Percentiles rank a stretch among this genome's conserved stretches.
These are phyloP conservation scores for Drosophila sproati DNA, from an alignment of 1,140 invertebrate species.

Conservation along the genomic window DNA sequence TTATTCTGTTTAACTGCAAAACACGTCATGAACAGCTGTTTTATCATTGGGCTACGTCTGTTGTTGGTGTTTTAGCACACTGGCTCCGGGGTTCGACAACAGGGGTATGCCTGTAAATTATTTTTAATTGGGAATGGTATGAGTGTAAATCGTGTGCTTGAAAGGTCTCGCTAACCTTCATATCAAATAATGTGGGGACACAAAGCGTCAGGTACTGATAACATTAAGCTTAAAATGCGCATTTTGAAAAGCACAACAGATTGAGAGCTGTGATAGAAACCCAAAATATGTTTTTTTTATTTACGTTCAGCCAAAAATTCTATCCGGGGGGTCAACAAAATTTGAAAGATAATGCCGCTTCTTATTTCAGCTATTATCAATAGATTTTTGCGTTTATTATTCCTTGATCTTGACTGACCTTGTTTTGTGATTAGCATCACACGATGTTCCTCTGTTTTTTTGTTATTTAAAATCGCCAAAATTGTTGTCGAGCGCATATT, in stretches of 20 bases:
- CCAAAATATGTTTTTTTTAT: neutral
- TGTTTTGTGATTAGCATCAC: constrained; percentile 67
- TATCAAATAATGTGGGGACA: constrained; percentile 40
- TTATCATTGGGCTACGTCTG: neutral
- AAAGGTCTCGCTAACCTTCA: constrained; percentile 3
- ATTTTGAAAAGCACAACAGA: neutral
- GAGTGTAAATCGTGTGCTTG: constrained; percentile 24
- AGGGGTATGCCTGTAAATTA: constrained; percentile 46
- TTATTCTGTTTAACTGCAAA: constrained; percentile 3
- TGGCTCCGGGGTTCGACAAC: constrained; percentile 1
- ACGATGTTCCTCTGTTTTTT: constrained; percentile 47
- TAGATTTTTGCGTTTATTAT: constrained; percentile 59
- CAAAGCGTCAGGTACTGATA: constrained; percentile 47
- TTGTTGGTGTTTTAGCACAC: constrained; percentile 30
- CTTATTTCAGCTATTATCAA: constrained; percentile 62
- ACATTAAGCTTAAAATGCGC: neutral
- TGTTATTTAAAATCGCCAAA: constrained; percentile 31
- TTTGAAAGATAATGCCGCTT: constrained; percentile 66
- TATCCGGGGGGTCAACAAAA: constrained; percentile 60
- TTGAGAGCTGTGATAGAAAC: neutral
- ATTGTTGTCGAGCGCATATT: constrained; percentile 13
- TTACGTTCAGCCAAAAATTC: constrained; percentile 4
- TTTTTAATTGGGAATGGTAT: constrained; percentile 33
- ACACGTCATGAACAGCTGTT: constrained; percentile 56
- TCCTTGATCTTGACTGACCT: constrained; percentile 78